Percentiles rank a stretch among this genome's conserved stretches.
Evolutionary conservation across 2,888 invertebrate species (phyloP).

Genomic region (Spilarctia lutea): DNA sequence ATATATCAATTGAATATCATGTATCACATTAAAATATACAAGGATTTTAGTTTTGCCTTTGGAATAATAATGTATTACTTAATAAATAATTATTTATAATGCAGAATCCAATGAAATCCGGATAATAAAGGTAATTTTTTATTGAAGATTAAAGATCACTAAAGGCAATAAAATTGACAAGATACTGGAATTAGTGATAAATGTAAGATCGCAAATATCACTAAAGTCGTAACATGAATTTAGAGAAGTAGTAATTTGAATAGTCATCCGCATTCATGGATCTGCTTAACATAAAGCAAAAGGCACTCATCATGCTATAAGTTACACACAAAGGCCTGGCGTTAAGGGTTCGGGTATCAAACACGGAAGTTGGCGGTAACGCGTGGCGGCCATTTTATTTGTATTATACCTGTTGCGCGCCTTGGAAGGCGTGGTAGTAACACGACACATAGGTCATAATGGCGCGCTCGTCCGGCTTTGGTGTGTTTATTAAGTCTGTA

Average conservation of each 20-base stretch:
- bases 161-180: neutral
- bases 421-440: conserved; percentile 99
- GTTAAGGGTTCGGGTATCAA: conserved; percentile 74
- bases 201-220: neutral
- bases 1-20: conserved; percentile 36
- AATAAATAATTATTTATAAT: conserved; percentile 11
- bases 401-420: conserved; percentile 96
- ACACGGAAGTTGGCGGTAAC: conserved; percentile 66
- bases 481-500: conserved; percentile 99
- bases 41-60: conserved; percentile 9
- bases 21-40: conserved; percentile 22
- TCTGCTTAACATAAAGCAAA: conserved; percentile 58
- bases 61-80: neutral
- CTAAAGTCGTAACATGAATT: neutral
- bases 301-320: conserved; percentile 81
- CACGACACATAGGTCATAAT: conserved; percentile 99
- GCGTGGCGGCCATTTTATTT: conserved; percentile 69
- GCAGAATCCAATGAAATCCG: conserved; percentile 23
- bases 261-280: conserved; percentile 39
- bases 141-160: neutral
- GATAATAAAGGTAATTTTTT: conserved; percentile 17
- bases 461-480: conserved; percentile 99
- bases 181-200: neutral
- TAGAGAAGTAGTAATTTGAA: neutral
- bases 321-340: conserved; percentile 82